Percentiles rank a stretch among this genome's conserved stretches.
These are phyloP conservation scores for Nyctibius bracteatus DNA, from an alignment of 2,113 vertebrate genomes.

Conservation along the genomic window DNA sequence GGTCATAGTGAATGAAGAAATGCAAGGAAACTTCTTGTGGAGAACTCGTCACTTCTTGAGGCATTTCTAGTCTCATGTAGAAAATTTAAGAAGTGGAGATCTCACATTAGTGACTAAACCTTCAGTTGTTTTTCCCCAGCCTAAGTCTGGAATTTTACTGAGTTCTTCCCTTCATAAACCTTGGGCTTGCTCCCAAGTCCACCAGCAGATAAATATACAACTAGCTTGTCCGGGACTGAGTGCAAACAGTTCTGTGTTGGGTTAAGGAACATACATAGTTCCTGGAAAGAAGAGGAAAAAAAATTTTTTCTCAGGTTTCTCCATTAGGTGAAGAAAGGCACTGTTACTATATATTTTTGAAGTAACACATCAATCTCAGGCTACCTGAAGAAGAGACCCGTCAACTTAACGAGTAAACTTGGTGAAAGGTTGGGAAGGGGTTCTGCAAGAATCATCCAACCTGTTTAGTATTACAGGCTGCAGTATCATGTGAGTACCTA, in stretches of 20 bases:
- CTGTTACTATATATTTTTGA: neutral
- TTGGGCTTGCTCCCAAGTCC: neutral
- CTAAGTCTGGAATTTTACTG: neutral
- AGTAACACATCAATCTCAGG: neutral
- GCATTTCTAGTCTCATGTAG: neutral
- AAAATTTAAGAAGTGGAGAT: neutral
- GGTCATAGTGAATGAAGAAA: neutral
- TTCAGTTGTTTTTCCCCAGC: neutral
- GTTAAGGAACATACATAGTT: neutral
- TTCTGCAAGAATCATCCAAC: neutral
- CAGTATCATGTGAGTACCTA: neutral
- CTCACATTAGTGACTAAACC: neutral
- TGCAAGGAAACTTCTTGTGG: neutral
- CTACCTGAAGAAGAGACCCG: neutral
- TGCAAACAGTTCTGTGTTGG: neutral
- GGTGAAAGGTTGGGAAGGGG: neutral
- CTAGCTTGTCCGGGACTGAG: neutral
- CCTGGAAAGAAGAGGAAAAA: neutral
- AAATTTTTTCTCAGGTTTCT: neutral
- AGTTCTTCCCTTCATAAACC: neutral
- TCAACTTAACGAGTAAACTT: neutral
- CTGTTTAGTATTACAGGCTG: neutral
- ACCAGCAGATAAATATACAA: neutral
- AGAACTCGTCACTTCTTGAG: neutral
- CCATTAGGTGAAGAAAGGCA: neutral